Conservation (phyloP, 2,797 vertebrate genomes). For the Tenualosa thibaudeaui region DNA sequence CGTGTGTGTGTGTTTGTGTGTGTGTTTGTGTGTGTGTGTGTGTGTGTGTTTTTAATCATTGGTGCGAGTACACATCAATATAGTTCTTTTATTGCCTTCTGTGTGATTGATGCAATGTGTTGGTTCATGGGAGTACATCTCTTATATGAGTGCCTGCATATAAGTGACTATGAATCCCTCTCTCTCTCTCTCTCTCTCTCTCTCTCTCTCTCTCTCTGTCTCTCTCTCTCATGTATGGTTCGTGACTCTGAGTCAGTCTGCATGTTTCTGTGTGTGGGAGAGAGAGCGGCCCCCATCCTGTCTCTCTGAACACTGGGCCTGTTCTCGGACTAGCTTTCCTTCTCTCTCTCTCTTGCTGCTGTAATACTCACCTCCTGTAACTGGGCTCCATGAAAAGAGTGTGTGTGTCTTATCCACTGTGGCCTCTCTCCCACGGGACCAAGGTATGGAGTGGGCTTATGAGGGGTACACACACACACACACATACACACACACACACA, state of each 20-base stretch:
- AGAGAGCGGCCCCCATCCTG: background rate
- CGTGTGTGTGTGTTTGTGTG: background rate
- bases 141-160: background rate
- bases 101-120: background rate
- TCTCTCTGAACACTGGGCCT: background rate
- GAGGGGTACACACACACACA: background rate
- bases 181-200: background rate
- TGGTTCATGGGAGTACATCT: background rate
- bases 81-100: background rate
- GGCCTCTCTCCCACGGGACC: background rate
- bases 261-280: conserved; percentile 11
- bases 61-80: background rate
- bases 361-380: background rate
- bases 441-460: background rate
- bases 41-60: background rate
- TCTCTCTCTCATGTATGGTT: background rate
- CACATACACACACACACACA: background rate
- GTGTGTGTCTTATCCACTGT: background rate
- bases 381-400: background rate
- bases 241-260: conserved; percentile 14
- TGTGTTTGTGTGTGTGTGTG: background rate
- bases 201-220: background rate
- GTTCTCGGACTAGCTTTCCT: background rate
- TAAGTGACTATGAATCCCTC: background rate
- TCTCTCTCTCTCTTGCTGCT: background rate